Percentiles rank a stretch among this genome's conserved stretches.
phyloP scores from a whole-genome alignment of 1,140 invertebrate genomes.

The Nasonia vitripennis region DNA sequence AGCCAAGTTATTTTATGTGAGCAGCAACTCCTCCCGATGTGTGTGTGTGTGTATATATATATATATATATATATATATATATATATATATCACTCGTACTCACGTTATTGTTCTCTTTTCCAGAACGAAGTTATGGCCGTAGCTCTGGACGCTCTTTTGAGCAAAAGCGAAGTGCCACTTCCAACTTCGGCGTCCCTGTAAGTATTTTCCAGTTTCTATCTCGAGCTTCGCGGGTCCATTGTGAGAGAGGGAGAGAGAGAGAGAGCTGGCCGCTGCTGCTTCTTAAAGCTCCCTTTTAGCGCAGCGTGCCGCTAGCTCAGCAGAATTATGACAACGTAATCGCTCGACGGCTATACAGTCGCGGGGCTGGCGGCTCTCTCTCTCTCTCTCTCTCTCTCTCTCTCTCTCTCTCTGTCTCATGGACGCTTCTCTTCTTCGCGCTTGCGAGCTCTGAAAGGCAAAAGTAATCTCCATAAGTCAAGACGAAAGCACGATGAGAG shows the following conservation, averaged over 20 bases:
- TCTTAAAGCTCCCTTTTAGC: not conserved
- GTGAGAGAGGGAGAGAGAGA: not conserved
- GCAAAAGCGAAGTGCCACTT: conserved; percentile 62
- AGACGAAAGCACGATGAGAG: not conserved
- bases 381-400: no score
- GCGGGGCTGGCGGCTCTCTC: no score
- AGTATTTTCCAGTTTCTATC: conserved; percentile 55
- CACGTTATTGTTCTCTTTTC: conserved; percentile 60
- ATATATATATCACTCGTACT: not conserved
- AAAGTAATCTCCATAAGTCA: conserved; percentile 1
- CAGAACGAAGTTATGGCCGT: conserved; percentile 74
- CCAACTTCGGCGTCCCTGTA: conserved; percentile 61
- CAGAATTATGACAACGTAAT: conserved; percentile 1
- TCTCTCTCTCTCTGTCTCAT: no score
- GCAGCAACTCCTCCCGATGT: no score
- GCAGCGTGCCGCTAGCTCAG: not conserved
- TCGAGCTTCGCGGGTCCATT: not conserved
- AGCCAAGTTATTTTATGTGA: no score
- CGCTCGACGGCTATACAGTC: not conserved
- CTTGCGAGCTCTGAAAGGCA: not conserved
- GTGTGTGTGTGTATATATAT: no score
- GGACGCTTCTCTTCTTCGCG: no score
- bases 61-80: no score
- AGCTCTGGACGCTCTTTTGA: conserved; percentile 70
- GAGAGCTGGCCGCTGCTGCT: not conserved